Conservation (phyloP, 2,113 vertebrate species). For the Mustelus asterias region DNA sequence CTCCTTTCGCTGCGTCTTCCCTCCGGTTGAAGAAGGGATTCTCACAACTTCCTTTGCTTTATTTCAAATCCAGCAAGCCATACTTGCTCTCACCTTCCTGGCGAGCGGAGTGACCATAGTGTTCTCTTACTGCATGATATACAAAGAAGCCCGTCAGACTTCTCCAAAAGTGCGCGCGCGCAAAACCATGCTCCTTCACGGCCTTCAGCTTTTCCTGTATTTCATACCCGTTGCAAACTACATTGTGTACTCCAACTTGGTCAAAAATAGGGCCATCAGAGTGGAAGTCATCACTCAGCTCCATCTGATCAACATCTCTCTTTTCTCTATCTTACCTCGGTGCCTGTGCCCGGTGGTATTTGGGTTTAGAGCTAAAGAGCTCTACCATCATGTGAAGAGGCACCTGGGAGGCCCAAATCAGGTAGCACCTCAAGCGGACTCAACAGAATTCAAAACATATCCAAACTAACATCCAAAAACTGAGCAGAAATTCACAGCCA, state of each 20-base stretch:
- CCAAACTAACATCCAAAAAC: background rate
- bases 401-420: background rate
- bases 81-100: background rate
- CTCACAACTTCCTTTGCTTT: background rate
- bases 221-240: background rate
- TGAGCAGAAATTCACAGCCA: background rate
- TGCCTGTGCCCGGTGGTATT: conserved; percentile 24
- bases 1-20: background rate
- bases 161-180: conserved; percentile 17
- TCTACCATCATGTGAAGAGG: conserved; percentile 5
- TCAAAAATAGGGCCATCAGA: background rate
- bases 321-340: background rate
- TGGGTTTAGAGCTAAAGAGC: background rate
- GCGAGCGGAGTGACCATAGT: conserved; percentile 20
- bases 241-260: background rate
- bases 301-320: conserved; percentile 15
- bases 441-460: background rate
- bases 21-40: background rate
- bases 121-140: conserved; percentile 19
- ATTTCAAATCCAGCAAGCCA: conserved; percentile 15
- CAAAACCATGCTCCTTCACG: background rate
- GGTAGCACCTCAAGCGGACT: background rate
- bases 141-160: background rate
- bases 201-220: conserved; percentile 35
- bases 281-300: background rate